Evolutionary conservation across 2,888 invertebrate genomes (phyloP), one percentile per base, ranked within the genome.

Genomic region (Labia minor): DNA sequence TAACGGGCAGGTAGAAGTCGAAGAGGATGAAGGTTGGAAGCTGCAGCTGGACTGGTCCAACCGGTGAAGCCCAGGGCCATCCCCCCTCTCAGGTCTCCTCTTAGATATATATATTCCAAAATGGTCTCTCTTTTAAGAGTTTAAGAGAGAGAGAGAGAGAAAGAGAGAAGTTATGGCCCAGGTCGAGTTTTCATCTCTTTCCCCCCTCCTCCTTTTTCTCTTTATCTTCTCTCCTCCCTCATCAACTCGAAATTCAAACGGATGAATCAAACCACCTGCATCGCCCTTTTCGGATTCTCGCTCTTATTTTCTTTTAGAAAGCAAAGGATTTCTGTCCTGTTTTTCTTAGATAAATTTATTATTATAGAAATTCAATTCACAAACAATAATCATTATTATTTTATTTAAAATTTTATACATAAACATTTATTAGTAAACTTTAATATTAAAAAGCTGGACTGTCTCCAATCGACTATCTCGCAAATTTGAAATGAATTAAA

Each of bases 1-100:
- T 26, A 26, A 26, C 8, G 14, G 49, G 49, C n/a, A 49, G 49
- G 49, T 11, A 49, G 49, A 16, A 3, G 14, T 11, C 11, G 33
- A 49, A 49, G 49, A 16, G 49, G 49, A 49, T 11, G n/a, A 49
- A 16, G 49, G 49, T 14, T n/a, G n/a, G 49, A 49, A 49, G 49
- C 49, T 49, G 49, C 49, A 49, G 49, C 49, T 49, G 49, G 49
- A 49, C 49, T 49, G 49, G 49, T 49, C 49, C 49, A 49, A 49
- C 49, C 49, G 49, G 49, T 49, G 49, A 14, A 14, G 49, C 49
- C 49, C 49, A 49, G 49, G 49, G 49, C 49, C 49, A 49, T 49
- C 4, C 49, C 14, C 16, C 49, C 49, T 26, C 26, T 8, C 26
- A 3, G 4, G 26, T 26, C 26, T 11, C 49, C 49, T 26, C 26